phyloP scores from a whole-genome alignment of 2,888 invertebrate genomes.

The Lithophane ornitopus region DNA sequence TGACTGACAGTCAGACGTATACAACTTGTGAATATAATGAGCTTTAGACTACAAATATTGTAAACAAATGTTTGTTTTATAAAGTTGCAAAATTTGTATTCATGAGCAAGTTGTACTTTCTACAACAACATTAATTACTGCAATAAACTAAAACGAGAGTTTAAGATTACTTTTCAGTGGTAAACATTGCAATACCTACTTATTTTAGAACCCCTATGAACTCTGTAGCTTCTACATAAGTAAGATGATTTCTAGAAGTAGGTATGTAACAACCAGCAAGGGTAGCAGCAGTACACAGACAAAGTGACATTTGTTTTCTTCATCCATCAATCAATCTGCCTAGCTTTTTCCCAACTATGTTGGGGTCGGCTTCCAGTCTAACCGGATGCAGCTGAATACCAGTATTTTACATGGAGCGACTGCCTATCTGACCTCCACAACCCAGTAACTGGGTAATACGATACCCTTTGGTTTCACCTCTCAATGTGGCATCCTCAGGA shows the following conservation, averaged over 20 bases:
- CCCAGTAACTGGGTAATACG: no score
- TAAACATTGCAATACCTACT: not conserved
- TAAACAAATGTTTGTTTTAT: not conserved
- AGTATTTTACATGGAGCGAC: no score
- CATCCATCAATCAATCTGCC: no score
- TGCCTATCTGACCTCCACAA: no score
- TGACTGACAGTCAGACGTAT: not conserved
- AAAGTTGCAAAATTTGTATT: conserved; percentile 1
- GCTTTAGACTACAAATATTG: no score
- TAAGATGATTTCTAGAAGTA: not conserved
- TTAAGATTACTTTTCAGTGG: conserved; percentile 20
- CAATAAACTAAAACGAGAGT: conserved; percentile 4
- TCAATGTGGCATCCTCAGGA: no score
- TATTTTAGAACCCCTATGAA: conserved; percentile 7
- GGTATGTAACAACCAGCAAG: no score
- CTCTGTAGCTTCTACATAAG: not conserved
- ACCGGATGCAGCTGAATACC: no score
- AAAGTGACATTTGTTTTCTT: not conserved
- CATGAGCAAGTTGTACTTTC: not conserved
- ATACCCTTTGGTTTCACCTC: no score
- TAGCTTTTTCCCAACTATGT: no score
- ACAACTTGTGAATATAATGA: not conserved
- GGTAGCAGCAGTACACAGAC: not conserved
- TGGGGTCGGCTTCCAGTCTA: no score
- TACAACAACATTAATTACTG: not conserved